phyloP scores from a whole-genome alignment of 1,140 invertebrate genomes.

The Aphelenchoides fujianensis region DNA sequence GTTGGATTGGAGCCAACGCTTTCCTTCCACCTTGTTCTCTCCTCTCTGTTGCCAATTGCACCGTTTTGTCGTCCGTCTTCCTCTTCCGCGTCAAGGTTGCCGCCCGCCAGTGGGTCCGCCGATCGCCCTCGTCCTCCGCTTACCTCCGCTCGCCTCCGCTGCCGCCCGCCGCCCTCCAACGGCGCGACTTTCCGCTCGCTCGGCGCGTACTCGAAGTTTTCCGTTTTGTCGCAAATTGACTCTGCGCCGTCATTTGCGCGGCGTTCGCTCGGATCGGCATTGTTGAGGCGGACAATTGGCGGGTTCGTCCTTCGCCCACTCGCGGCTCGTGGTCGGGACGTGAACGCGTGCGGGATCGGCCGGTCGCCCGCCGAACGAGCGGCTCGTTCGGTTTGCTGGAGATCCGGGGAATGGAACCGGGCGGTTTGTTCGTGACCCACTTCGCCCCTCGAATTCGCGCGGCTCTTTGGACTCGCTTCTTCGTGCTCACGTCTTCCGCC shows the following conservation, averaged over 20 bases:
- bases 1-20: no score
- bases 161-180: background rate
- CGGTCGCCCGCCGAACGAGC: no score
- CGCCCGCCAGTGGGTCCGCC: no score
- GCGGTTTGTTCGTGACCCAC: background rate
- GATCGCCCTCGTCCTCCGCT: no score
- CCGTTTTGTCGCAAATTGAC: slow-evolving; percentile 5
- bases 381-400: background rate
- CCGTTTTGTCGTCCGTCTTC: background rate
- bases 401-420: background rate
- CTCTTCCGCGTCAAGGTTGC: slow-evolving; percentile 1
- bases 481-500: no score
- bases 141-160: background rate
- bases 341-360: no score
- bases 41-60: background rate
- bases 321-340: no score
- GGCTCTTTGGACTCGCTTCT: no score
- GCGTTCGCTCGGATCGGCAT: background rate
- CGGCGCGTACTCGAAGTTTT: background rate
- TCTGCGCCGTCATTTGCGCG: background rate
- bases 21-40: no score
- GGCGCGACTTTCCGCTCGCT: background rate
- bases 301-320: no score
- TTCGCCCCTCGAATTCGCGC: no score
- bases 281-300: no score